These are phyloP conservation scores for Hedychridium roseum DNA, from an alignment of 2,888 invertebrate genomes.

Conservation along the genomic window DNA sequence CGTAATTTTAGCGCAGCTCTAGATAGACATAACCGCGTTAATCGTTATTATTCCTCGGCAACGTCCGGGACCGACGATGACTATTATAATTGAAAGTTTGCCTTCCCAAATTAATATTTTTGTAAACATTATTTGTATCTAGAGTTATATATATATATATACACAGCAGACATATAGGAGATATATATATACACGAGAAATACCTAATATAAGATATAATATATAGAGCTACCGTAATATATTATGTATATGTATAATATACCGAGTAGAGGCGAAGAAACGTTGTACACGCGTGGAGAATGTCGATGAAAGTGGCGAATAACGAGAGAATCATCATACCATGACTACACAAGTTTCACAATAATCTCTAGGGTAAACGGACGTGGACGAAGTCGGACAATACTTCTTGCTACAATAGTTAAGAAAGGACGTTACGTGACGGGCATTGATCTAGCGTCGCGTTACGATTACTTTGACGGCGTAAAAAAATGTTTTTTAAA, in stretches of 20 bases:
- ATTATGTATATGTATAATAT: constrained; percentile 19
- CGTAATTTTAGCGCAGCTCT: constrained; percentile 34
- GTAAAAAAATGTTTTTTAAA: not conserved
- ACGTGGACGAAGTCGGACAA: constrained; percentile 36
- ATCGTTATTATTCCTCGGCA: constrained; percentile 37
- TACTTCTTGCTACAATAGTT: constrained; percentile 34
- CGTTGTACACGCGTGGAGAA: not conserved
- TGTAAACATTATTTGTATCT: constrained; percentile 59
- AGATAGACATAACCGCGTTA: constrained; percentile 38
- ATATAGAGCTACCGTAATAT: constrained; percentile 23
- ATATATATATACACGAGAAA: constrained; percentile 13
- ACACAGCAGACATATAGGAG: constrained; percentile 18
- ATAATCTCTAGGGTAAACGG: constrained; percentile 8
- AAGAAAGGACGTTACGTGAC: constrained; percentile 14
- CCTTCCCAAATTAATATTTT: constrained; percentile 62
- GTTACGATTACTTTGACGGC: constrained; percentile 5
- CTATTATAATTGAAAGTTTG: constrained; percentile 53
- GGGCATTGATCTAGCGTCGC: constrained; percentile 28
- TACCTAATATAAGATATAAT: constrained; percentile 23
- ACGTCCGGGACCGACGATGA: constrained; percentile 34
- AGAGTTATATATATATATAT: constrained; percentile 38
- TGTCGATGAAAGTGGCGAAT: not conserved
- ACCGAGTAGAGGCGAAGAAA: not conserved
- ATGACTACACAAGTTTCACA: constrained; percentile 14
- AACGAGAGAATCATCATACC: constrained; percentile 5